Percentiles rank a stretch among this genome's conserved stretches.
Conservation (phyloP, 1,140 invertebrate genomes). For the Lepidurus arcticus region DNA sequence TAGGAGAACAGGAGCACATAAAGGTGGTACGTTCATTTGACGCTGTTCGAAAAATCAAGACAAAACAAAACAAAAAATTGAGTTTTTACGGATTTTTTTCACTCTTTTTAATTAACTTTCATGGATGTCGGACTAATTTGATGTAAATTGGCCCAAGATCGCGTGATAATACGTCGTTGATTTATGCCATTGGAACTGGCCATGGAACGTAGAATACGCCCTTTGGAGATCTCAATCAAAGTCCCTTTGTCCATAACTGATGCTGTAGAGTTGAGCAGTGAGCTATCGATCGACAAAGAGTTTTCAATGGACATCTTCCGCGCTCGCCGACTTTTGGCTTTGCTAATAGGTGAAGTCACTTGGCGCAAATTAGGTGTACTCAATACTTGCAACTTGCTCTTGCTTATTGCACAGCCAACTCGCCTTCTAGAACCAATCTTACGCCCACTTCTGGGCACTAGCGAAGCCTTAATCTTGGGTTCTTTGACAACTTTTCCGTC, state of each 20-base stretch:
- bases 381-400: slow-evolving; percentile 30
- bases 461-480: slow-evolving; percentile 32
- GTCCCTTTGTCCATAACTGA: neutral
- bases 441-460: slow-evolving; percentile 24
- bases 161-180: slow-evolving; percentile 1
- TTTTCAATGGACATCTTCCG: slow-evolving; percentile 4
- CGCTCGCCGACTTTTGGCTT: neutral
- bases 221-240: neutral
- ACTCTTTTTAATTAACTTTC: neutral
- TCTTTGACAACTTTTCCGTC: slow-evolving; percentile 16
- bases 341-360: neutral
- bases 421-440: slow-evolving; percentile 7
- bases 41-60: neutral
- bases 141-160: slow-evolving; percentile 6
- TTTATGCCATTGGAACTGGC: neutral
- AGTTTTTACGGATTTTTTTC: neutral
- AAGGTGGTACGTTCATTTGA: neutral
- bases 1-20: neutral
- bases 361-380: slow-evolving; percentile 28
- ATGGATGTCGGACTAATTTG: slow-evolving; percentile 5
- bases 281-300: neutral
- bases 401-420: neutral
- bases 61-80: neutral
- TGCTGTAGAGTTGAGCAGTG: neutral
- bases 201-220: neutral